Percentiles rank a stretch among this genome's conserved stretches.
phyloP scores from a whole-genome alignment of 2,113 vertebrate species.

The Rhagologus leucostigma region DNA sequence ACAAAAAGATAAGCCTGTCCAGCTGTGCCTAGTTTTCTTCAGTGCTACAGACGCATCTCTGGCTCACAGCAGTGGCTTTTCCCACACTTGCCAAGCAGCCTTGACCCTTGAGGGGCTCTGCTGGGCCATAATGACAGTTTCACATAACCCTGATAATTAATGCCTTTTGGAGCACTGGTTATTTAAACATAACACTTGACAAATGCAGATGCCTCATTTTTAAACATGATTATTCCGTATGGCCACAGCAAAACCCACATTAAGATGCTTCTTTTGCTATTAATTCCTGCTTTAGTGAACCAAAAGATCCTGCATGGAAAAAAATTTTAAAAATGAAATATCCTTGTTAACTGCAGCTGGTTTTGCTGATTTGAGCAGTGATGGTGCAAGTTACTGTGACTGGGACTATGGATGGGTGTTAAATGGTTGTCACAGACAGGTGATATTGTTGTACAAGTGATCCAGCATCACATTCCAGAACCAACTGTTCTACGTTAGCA shows the following conservation, averaged over 20 bases:
- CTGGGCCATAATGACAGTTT: background rate
- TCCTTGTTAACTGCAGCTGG: background rate
- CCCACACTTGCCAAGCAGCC: background rate
- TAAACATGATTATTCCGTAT: background rate
- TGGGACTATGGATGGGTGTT: background rate
- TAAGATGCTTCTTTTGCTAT: background rate
- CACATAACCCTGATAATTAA: background rate
- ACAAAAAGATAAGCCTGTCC: background rate
- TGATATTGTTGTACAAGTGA: background rate
- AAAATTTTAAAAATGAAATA: background rate
- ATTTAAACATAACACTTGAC: background rate
- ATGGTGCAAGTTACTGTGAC: background rate
- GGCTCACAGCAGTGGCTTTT: background rate
- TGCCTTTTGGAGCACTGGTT: background rate
- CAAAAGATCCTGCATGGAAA: background rate
- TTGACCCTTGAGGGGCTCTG: background rate
- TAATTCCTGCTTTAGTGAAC: background rate
- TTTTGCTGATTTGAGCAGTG: background rate
- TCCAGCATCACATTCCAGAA: background rate
- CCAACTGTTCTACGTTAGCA: rapidly evolving
- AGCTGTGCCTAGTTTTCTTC: background rate
- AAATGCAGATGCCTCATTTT: background rate
- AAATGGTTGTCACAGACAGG: background rate
- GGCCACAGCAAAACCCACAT: background rate
- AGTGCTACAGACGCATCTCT: background rate